phyloP scores from a whole-genome alignment of 1,140 invertebrate species.

The Apolygus lucorum region DNA sequence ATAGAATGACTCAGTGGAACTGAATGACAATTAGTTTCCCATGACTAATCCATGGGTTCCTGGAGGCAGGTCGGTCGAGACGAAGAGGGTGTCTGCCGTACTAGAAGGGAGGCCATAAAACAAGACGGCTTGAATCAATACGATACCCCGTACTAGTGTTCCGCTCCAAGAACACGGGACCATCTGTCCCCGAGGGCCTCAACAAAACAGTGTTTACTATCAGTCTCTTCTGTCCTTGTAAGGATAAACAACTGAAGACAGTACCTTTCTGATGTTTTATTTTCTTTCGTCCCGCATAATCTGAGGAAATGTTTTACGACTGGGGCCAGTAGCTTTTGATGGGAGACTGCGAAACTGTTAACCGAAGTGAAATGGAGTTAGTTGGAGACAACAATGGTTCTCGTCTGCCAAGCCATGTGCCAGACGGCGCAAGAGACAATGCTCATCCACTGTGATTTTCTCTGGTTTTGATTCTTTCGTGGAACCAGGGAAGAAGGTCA shows the following conservation, averaged over 20 bases:
- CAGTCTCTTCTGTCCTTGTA: background rate
- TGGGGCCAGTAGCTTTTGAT: too few relatives aligned
- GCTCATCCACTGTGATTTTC: too few relatives aligned
- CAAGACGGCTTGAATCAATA: constrained; percentile 3
- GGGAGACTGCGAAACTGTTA: too few relatives aligned
- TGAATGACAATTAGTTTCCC: constrained; percentile 13
- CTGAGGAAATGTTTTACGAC: too few relatives aligned
- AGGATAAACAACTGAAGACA: constrained; percentile 6
- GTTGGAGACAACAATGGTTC: too few relatives aligned
- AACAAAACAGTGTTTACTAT: constrained; percentile 1
- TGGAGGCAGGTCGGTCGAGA: background rate
- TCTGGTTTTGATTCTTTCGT: too few relatives aligned
- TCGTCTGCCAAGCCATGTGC: too few relatives aligned
- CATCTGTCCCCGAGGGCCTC: constrained; percentile 1
- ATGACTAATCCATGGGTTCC: constrained; percentile 4
- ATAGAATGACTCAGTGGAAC: constrained; percentile 7
- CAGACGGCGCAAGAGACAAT: too few relatives aligned
- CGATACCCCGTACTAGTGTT: background rate
- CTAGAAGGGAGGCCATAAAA: background rate
- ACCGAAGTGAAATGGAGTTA: too few relatives aligned
- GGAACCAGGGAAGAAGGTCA: too few relatives aligned
- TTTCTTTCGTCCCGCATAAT: too few relatives aligned
- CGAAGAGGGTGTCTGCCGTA: background rate
- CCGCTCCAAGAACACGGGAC: background rate
- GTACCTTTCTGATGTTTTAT: too few relatives aligned